Percentiles rank a stretch among this genome's conserved stretches.
Evolutionary conservation across 2,888 invertebrate species (phyloP).

Genomic region (Amphipyra tragopoginis): DNA sequence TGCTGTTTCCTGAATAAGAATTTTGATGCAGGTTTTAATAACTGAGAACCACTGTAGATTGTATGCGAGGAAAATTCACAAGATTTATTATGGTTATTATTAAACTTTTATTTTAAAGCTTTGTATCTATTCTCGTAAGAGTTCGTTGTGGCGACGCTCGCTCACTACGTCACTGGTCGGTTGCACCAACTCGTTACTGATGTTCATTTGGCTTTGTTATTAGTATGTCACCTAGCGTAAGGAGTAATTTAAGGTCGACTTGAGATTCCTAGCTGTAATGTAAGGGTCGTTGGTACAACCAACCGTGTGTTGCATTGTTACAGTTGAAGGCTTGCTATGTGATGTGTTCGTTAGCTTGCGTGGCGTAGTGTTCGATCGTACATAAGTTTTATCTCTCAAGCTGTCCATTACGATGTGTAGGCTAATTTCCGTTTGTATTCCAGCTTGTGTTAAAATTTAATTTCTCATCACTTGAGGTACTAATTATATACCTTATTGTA

Average conservation of each 20-base stretch:
- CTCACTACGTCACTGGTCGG: slow-evolving; percentile 42
- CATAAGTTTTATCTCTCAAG: slow-evolving; percentile 58
- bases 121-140: slow-evolving; percentile 41
- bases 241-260: slow-evolving; percentile 35
- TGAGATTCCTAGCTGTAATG: slow-evolving; percentile 41
- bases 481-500: slow-evolving; percentile 77
- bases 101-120: slow-evolving; percentile 52
- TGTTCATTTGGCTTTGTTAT: slow-evolving; percentile 41
- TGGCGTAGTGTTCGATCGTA: slow-evolving; percentile 53
- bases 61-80: slow-evolving; percentile 58
- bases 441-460: slow-evolving; percentile 79
- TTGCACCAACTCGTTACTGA: slow-evolving; percentile 13
- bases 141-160: slow-evolving; percentile 27
- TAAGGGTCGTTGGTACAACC: slow-evolving; percentile 26
- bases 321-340: slow-evolving; percentile 37
- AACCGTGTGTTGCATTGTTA: slow-evolving; percentile 10
- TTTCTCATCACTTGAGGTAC: slow-evolving; percentile 81
- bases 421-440: slow-evolving; percentile 77
- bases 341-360: slow-evolving; percentile 47
- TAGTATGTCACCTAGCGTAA: slow-evolving; percentile 46
- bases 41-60: slow-evolving; percentile 50
- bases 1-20: slow-evolving; percentile 80
- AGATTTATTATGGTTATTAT: slow-evolving; percentile 55
- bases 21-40: slow-evolving; percentile 59
- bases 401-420: slow-evolving; percentile 78